Percentiles rank a stretch among this genome's conserved stretches.
Conservation (phyloP, 2,888 invertebrate species). For the Orthosia gracilis region DNA sequence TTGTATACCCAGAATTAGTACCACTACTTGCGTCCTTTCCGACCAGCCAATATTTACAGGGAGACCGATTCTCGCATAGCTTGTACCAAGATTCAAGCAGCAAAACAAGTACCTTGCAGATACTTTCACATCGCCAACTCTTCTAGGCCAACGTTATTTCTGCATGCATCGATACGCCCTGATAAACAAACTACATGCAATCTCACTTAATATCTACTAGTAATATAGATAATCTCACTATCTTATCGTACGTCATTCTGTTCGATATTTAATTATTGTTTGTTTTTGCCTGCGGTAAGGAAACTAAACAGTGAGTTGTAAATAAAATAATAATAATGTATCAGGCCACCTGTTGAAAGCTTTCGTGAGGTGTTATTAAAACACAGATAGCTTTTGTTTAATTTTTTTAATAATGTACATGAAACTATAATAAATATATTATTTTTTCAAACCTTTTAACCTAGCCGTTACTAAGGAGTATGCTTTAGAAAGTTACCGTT, state of each 20-base stretch:
- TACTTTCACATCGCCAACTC: conserved; percentile 27
- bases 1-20: not conserved
- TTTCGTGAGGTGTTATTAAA: not conserved
- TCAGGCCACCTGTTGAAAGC: not conserved
- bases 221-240: conserved; percentile 39
- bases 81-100: not conserved
- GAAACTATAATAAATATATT: too few species aligned
- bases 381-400: too few species aligned
- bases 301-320: conserved; percentile 22
- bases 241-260: conserved; percentile 10
- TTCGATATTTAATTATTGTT: conserved; percentile 26
- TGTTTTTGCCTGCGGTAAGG: not conserved
- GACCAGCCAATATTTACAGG: not conserved
- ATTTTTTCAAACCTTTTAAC: too few species aligned
- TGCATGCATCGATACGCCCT: conserved; percentile 32
- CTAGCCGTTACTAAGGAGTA: too few species aligned
- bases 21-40: not conserved
- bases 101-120: not conserved
- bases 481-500: too few species aligned
- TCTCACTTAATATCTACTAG: conserved; percentile 13
- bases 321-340: conserved; percentile 6
- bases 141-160: conserved; percentile 21
- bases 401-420: too few species aligned
- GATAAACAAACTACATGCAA: conserved; percentile 28
- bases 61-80: not conserved